phyloP scores from a whole-genome alignment of 2,113 vertebrate species.

The Gopherus evgoodei region DNA sequence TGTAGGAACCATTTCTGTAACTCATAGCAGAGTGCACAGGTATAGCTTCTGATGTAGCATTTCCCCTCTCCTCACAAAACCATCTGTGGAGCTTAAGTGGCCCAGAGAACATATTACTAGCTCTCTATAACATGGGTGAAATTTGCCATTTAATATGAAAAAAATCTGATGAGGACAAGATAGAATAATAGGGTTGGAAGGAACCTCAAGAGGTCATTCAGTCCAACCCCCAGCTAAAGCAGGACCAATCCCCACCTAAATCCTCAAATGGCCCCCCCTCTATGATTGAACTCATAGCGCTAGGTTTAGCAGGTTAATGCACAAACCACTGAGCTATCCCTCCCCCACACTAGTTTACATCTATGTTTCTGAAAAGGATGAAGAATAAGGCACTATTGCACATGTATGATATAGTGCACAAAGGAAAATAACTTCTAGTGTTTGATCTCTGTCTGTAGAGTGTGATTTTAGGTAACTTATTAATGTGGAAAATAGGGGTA shows the following conservation, averaged over 20 bases:
- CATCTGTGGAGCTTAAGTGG: neutral
- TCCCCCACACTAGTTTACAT: neutral
- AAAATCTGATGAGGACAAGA: neutral
- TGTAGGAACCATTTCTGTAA: neutral
- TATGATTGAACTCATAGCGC: too few relatives aligned
- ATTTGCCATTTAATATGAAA: neutral
- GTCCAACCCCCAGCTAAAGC: too few relatives aligned
- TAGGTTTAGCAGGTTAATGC: too few relatives aligned
- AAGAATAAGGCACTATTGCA: neutral
- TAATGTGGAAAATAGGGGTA: conserved; percentile 25
- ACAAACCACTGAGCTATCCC: too few relatives aligned
- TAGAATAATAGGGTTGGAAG: too few relatives aligned
- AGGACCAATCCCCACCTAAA: too few relatives aligned
- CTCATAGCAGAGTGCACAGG: neutral
- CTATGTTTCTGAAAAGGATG: neutral
- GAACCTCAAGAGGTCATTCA: too few relatives aligned
- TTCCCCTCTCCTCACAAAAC: neutral
- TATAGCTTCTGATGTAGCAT: neutral
- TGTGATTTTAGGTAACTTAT: conserved; percentile 53
- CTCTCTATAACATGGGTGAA: neutral
- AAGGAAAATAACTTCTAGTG: neutral
- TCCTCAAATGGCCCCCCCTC: too few relatives aligned
- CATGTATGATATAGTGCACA: neutral
- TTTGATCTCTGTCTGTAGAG: conserved; percentile 17
- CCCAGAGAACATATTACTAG: neutral